Base-by-base conservation (phyloP, 2,113 vertebrate species). In the Equus przewalskii region DNA sequence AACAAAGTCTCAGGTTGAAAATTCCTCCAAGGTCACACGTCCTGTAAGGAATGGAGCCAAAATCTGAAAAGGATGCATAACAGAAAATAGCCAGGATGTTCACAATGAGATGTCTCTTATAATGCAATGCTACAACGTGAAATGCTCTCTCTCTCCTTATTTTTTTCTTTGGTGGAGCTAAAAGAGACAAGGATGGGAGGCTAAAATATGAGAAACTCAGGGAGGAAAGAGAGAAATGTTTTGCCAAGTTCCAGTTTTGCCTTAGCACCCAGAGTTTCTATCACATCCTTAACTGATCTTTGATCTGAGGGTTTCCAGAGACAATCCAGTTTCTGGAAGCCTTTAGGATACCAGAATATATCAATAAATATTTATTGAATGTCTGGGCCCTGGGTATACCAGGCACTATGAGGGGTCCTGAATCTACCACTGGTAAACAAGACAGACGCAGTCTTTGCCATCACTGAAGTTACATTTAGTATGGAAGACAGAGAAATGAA, bases 221-320 rank as follows among this genome's bases (percentile, higher is more conserved):
- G n/a, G 30, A 93, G 21, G 36, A 69, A 84, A 69, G 24, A 79
- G 72, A 88, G 28, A 91, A 84, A 75, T 26, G 62, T 75, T 78
- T 89, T 81, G 16, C 64, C 44, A 79, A 30, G 49, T 87, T 88
- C 84, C 13, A 3, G 49, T 67, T 96, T 96, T 80, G n/a, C n/a
- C 85, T 87, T 9, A 21, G 44, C 84, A 86, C 30, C 60, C 72
- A 46, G n/a, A 79, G 11, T 96, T 89, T 92, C 75, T 41, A 2
- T 49, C n/a, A 51, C 19, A 1, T 60, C 26, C 70, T 92, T 94
- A 62, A 30, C 41, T 95, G 28, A 78, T 86, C 88, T 96, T 86
- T 87, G 26, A 86, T 86, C 80, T 75, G 69, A 86, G 70, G 95
- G 62, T n/a, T 92, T 90, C 80, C 8, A 75, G 67, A 89, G 83